These are phyloP conservation scores for Ditula angustiorana DNA, from an alignment of 2,888 invertebrate species.

Conservation along the genomic window DNA sequence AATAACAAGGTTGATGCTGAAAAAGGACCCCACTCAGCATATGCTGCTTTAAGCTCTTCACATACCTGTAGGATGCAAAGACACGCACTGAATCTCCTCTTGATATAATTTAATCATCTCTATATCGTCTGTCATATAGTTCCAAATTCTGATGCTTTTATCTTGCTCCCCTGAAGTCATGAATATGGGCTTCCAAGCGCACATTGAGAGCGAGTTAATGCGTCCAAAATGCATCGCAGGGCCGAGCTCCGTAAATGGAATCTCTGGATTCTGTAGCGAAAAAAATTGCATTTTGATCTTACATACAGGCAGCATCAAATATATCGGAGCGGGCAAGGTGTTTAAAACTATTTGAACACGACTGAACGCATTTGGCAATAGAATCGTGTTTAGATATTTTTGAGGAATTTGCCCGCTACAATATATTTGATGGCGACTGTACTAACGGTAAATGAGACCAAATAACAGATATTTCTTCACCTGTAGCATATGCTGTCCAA, in stretches of 20 bases:
- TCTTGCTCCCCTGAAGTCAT: slow-evolving; percentile 93
- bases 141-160: slow-evolving; percentile 95
- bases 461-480: slow-evolving; percentile 54
- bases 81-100: slow-evolving; percentile 92
- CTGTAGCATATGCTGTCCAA: slow-evolving; percentile 86
- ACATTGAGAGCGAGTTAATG: slow-evolving; percentile 92
- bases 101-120: slow-evolving; percentile 93
- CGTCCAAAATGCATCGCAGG: slow-evolving; percentile 92
- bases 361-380: too few relatives aligned
- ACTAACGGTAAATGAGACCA: background rate
- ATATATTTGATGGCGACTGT: too few relatives aligned
- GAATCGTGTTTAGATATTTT: too few relatives aligned
- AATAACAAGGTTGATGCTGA: too few relatives aligned
- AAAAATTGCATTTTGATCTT: background rate
- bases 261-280: slow-evolving; percentile 80
- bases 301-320: too few relatives aligned
- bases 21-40: too few relatives aligned
- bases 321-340: too few relatives aligned
- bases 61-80: slow-evolving; percentile 88
- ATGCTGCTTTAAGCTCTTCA: slow-evolving; percentile 6
- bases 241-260: slow-evolving; percentile 88
- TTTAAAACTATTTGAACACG: too few relatives aligned
- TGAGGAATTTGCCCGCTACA: too few relatives aligned
- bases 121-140: slow-evolving; percentile 93
- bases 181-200: slow-evolving; percentile 95